Base-by-base conservation (phyloP, 2,113 vertebrate species). In the Bostrychus sinensis region DNA sequence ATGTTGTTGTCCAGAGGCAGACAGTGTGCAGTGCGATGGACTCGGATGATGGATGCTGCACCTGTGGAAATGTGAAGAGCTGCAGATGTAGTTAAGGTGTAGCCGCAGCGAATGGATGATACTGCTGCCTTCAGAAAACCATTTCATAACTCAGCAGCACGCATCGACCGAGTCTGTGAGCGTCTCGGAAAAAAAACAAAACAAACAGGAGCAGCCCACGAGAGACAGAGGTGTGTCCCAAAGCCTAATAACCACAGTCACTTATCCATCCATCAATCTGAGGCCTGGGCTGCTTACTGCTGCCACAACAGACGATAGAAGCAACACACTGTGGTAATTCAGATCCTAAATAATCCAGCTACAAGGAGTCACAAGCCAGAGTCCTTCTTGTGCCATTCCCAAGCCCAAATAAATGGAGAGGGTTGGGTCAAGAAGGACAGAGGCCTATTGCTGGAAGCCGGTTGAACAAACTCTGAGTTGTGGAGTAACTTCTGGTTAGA, bases 91-190 rank as follows among this genome's bases (percentile, higher is more conserved):
- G 36, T 80, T 88, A 80, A 58, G 56, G 77, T 72, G 56, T 70
- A 66, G 30, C 8, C n/a, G n/a, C n/a, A n/a, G 30, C 8, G 30
- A 32, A 32, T 8, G 8, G 30, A 32, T 32, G 70, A 88, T 81
- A n/a, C n/a, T n/a, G 85, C 73, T 75, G 82, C 75, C 76, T 66
- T 80, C 14, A 86, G 83, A 72, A 77, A 86, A 88, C 87, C 88
- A 86, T 85, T 91, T 89, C 85, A 91, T 92, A 90, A 91, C 76
- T 91, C 85, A 90, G 61, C 83, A 89, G 88, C 87, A 87, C n/a
- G n/a, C n/a, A 91, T 91, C 78, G 60, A 50, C 55, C 46, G 83
- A 32, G 30, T 55, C 50, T 75, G 67, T 72, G 58, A 56, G 66
- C 73, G 37, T 12, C 37, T n/a, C n/a, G n/a, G n/a, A n/a, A n/a